phyloP scores from a whole-genome alignment of 2,797 vertebrate genomes.

The Cichlasoma orientale region DNA sequence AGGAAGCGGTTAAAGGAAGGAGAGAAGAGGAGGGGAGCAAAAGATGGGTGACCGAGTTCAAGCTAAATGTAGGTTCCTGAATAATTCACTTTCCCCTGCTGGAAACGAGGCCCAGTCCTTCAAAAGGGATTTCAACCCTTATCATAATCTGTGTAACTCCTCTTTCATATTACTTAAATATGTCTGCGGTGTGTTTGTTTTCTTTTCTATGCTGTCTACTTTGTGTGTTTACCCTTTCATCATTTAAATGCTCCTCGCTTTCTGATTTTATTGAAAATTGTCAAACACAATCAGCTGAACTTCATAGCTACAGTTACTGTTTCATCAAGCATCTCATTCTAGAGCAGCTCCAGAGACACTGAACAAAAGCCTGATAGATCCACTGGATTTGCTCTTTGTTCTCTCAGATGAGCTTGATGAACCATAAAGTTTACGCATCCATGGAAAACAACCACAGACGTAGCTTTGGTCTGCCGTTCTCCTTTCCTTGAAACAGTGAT shows the following conservation, averaged over 20 bases:
- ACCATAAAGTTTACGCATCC: slow-evolving; percentile 26
- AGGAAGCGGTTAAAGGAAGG: slow-evolving; percentile 34
- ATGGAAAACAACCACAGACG: slow-evolving; percentile 10
- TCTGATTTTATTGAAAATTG: background rate
- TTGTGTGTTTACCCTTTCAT: background rate
- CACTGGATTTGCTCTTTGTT: slow-evolving; percentile 36
- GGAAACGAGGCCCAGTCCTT: slow-evolving; percentile 48
- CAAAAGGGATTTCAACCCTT: slow-evolving; percentile 43
- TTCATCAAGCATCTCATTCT: slow-evolving; percentile 11
- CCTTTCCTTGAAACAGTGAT: background rate
- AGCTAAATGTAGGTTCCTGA: slow-evolving; percentile 64
- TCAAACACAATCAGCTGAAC: background rate
- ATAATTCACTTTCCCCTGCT: slow-evolving; percentile 69
- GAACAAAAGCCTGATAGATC: slow-evolving; percentile 31
- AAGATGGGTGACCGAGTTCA: slow-evolving; percentile 58
- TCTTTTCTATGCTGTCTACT: slow-evolving; percentile 1
- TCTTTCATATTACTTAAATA: slow-evolving; percentile 12
- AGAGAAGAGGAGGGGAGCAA: background rate
- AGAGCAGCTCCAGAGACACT: slow-evolving; percentile 21
- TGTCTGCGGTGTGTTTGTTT: slow-evolving; percentile 19
- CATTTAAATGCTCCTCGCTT: background rate
- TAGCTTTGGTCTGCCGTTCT: background rate
- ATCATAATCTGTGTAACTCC: slow-evolving; percentile 18
- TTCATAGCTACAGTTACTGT: background rate
- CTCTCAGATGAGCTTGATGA: slow-evolving; percentile 28